Percentiles rank a stretch among this genome's conserved stretches.
Conservation (phyloP, 2,797 vertebrate species). For the Rhinogobio ventralis region DNA sequence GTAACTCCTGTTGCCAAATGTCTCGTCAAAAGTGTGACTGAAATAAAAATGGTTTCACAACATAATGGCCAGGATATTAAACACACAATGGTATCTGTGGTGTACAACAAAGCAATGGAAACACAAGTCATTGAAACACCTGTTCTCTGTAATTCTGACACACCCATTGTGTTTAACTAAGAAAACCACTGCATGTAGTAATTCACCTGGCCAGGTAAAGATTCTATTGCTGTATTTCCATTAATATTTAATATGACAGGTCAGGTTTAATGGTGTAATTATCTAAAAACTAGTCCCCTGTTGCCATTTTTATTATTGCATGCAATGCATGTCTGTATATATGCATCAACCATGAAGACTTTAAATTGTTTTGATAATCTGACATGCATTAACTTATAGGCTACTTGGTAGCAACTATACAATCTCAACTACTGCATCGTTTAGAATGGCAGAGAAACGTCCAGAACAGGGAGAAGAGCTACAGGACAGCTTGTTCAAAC, state of each 20-base stretch:
- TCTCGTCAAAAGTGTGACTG: neutral
- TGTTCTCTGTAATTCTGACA: slow-evolving; percentile 10
- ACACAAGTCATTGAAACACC: neutral
- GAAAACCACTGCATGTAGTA: neutral
- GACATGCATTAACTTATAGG: neutral
- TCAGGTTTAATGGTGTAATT: neutral
- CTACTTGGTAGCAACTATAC: neutral
- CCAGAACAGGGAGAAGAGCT: neutral
- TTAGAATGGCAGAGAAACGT: neutral
- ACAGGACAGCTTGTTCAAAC: neutral
- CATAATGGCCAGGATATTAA: neutral
- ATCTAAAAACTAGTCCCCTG: neutral
- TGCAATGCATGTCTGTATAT: neutral
- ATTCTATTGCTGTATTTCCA: neutral
- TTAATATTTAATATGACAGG: neutral
- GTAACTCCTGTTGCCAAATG: neutral
- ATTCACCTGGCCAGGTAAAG: neutral
- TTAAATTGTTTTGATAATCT: neutral
- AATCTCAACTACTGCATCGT: neutral
- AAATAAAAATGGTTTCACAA: neutral
- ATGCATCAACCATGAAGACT: neutral
- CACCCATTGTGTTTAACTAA: slow-evolving; percentile 11
- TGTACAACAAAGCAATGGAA: neutral
- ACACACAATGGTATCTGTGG: neutral
- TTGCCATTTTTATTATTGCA: neutral